Percentiles rank a stretch among this genome's conserved stretches.
These are phyloP conservation scores for Chlorops oryzae DNA, from an alignment of 1,140 invertebrate species.

Conservation along the genomic window DNA sequence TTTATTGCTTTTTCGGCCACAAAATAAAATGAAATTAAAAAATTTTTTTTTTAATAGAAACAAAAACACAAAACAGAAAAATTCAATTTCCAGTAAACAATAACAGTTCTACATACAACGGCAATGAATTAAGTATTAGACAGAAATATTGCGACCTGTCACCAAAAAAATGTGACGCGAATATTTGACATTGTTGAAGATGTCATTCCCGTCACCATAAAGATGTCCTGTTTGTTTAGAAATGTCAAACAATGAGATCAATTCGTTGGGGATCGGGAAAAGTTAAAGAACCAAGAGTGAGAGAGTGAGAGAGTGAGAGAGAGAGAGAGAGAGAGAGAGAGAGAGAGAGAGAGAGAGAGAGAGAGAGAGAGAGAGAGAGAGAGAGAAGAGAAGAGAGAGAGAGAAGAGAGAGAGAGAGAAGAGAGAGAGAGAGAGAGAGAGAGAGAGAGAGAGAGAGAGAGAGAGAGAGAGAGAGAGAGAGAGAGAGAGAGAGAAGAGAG, in stretches of 20 bases:
- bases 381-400: background rate
- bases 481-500: background rate
- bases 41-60: too few species aligned
- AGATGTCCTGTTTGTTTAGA: background rate
- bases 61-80: too few species aligned
- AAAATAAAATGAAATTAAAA: too few species aligned
- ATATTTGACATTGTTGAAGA: background rate
- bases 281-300: background rate
- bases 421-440: background rate
- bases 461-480: too few species aligned
- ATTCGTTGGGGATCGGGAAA: background rate
- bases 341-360: background rate
- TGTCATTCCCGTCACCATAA: background rate
- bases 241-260: background rate
- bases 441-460: background rate
- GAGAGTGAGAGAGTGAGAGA: background rate
- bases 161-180: too few species aligned
- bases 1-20: too few species aligned
- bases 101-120: too few species aligned
- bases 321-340: background rate
- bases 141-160: too few species aligned
- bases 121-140: too few species aligned
- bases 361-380: background rate
- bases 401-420: background rate
- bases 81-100: too few species aligned